Evolutionary conservation across 2,113 vertebrate genomes (phyloP), one percentile per base, ranked within the genome.

Genomic region (Isichthys henryi): DNA sequence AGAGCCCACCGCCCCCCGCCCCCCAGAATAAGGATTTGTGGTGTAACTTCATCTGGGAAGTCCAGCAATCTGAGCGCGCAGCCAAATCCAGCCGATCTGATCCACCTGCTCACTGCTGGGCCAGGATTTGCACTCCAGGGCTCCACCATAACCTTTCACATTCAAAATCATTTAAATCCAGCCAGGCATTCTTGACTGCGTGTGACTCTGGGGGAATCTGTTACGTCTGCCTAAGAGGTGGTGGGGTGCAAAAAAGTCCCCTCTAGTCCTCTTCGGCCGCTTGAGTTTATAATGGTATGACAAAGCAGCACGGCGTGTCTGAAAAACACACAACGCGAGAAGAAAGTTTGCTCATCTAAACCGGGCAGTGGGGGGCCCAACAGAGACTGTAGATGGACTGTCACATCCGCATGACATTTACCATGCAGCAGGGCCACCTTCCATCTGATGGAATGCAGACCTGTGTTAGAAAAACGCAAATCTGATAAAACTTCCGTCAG

Each of bases 81-180:
- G 85, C 85, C 85, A 86, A 86, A 86, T 86, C n/a, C 31, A 49
- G n/a, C 11, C 85, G 23, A 6, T 53, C 48, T 31, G 49, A 87
- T 53, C 85, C 48, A 53, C 49, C 85, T 53, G 85, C 49, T 53
- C n/a, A 13, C 11, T 9, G 27, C 49, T 35, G n/a, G 85, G 50
- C 85, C 56, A 66, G 0, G 10, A 50, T 74, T 21, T 13, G 45
- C 6, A 31, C 13, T 39, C 50, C 49, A 53, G 27, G 50, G 10
- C 82, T 45, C 1, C 9, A 17, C 82, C 9, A n/a, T 85, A 85
- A 85, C 82, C 82, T 85, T 85, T 85, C 82, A 85, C 82, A 85
- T 85, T 85, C 74, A 85, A 85, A 83, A 85, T 85, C 23, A 49
- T 85, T 85, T 85, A 46, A 46, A 85, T 85, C 82, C 82, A 85